Conservation (phyloP, 2,113 vertebrate species). For the Scatophagus argus region DNA sequence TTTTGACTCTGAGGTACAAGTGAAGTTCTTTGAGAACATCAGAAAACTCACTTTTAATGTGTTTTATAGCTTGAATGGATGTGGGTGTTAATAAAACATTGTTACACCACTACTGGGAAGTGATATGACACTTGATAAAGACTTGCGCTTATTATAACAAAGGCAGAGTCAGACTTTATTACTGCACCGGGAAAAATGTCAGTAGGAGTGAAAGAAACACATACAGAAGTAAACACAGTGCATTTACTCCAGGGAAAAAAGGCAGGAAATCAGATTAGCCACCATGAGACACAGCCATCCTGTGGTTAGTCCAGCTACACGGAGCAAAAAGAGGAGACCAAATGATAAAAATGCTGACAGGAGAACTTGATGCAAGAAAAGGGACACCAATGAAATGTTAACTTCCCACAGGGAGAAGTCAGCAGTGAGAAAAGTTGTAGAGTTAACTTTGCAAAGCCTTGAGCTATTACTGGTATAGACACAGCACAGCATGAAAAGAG, state of each 20-base stretch:
- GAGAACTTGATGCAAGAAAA: conserved; percentile 9
- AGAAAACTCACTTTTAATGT: neutral
- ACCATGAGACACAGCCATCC: neutral
- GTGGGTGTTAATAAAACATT: neutral
- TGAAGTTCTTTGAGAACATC: neutral
- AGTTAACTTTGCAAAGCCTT: conserved; percentile 45
- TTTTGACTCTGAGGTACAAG: neutral
- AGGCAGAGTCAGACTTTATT: neutral
- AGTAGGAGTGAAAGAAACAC: neutral
- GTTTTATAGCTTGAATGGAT: neutral
- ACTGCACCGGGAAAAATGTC: neutral
- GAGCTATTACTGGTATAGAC: conserved; percentile 33
- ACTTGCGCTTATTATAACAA: neutral
- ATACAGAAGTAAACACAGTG: neutral
- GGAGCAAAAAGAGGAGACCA: neutral
- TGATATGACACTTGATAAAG: neutral
- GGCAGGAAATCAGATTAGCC: neutral
- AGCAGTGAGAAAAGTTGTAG: conserved; percentile 29
- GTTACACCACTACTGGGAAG: neutral
- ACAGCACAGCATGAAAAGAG: conserved; percentile 27
- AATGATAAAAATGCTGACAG: conserved; percentile 24
- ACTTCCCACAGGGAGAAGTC: conserved; percentile 14
- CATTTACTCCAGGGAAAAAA: neutral
- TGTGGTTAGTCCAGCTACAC: neutral
- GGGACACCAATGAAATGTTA: conserved; percentile 4